A percentile compares a stretch with the other conserved stretches of the same genome.
These are phyloP conservation scores for Falco rusticolus DNA, from an alignment of 2,797 vertebrate species.

Conservation along the genomic window DNA sequence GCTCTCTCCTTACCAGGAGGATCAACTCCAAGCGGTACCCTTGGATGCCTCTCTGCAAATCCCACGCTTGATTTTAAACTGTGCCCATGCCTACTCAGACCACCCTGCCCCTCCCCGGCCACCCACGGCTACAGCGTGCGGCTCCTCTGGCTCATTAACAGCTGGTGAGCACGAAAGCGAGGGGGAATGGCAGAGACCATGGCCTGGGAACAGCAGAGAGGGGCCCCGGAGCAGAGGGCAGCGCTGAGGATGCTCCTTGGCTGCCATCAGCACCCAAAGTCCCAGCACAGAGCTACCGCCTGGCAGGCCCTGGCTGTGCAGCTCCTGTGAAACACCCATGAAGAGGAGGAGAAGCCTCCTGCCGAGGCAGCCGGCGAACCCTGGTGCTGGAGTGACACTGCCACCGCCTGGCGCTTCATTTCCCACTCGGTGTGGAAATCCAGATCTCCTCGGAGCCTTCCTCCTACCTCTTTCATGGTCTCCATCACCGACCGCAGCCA, in stretches of 20 bases:
- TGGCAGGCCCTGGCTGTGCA: background rate
- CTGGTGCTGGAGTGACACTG: background rate
- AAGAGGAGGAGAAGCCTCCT: background rate
- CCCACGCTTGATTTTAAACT: rapidly evolving
- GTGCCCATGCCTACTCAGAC: background rate
- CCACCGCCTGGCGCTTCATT: background rate
- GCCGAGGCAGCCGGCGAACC: rapidly evolving
- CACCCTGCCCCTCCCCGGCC: background rate
- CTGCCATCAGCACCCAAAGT: background rate
- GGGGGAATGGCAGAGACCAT: background rate
- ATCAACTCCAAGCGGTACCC: rapidly evolving
- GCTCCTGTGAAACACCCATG: rapidly evolving
- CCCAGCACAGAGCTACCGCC: background rate
- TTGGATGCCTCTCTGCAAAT: background rate
- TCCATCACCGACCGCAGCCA: background rate
- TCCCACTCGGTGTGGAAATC: background rate
- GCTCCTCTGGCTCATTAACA: background rate
- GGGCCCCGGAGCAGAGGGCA: background rate
- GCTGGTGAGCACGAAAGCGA: background rate
- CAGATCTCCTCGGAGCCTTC: background rate
- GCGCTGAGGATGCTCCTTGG: background rate
- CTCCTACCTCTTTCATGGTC: background rate
- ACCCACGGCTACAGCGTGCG: rapidly evolving
- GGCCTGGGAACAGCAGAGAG: background rate
- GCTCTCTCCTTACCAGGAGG: background rate